Percentiles rank a stretch among this genome's conserved stretches.
phyloP scores from a whole-genome alignment of 2,888 invertebrate species.

The Cerastis leucographa region DNA sequence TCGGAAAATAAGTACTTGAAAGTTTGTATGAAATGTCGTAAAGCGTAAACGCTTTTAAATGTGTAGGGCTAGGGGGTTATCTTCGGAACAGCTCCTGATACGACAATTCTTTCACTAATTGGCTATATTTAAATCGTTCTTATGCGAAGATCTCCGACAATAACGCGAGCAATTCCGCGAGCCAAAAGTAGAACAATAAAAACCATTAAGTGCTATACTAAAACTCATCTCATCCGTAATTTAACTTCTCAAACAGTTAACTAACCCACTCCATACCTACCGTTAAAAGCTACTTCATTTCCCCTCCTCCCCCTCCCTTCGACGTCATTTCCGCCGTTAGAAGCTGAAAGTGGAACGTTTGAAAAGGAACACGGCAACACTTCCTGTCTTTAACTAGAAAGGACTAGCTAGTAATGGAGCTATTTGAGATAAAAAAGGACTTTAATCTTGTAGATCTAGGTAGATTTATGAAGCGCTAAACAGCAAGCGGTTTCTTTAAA shows the following conservation, averaged over 20 bases:
- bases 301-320: conserved; percentile 29
- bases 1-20: too few species aligned
- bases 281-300: conserved; percentile 61
- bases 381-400: conserved; percentile 58
- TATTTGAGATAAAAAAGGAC: conserved; percentile 33
- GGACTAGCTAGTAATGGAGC: conserved; percentile 10
- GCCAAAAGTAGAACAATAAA: background rate
- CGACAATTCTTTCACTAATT: background rate
- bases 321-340: conserved; percentile 63
- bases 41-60: too few species aligned
- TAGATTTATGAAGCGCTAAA: background rate
- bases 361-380: conserved; percentile 40
- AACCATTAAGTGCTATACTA: background rate
- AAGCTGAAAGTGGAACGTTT: conserved; percentile 56
- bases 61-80: too few species aligned
- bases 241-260: conserved; percentile 16
- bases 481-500: conserved; percentile 10
- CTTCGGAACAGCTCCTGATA: background rate
- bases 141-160: background rate
- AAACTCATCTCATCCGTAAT: background rate
- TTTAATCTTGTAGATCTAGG: conserved; percentile 16
- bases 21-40: too few species aligned
- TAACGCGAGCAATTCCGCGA: background rate
- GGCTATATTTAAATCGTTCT: background rate
- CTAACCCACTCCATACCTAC: conserved; percentile 1